Conservation (phyloP, 1,140 invertebrate genomes). For the Drosophila lacteicornis region DNA sequence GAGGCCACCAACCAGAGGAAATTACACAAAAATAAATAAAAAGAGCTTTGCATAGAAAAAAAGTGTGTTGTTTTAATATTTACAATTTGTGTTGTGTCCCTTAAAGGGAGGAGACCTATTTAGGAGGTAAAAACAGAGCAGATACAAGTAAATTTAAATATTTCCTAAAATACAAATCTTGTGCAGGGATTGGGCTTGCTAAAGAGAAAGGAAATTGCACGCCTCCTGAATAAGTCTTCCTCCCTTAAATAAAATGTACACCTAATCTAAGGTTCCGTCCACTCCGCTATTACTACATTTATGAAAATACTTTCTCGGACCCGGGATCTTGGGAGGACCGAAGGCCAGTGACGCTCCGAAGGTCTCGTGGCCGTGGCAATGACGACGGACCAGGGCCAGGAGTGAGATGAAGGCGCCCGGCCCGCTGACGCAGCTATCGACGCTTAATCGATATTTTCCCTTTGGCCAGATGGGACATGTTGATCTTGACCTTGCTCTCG, state of each 20-base stretch:
- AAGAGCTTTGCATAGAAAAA: slow-evolving; percentile 1
- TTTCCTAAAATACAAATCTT: not conserved
- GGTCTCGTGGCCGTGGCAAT: slow-evolving; percentile 6
- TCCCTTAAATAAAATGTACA: slow-evolving; percentile 30
- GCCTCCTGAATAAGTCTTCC: not conserved
- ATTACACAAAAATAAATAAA: not conserved
- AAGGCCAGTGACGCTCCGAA: slow-evolving; percentile 9
- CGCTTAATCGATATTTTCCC: slow-evolving; percentile 95
- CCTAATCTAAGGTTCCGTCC: slow-evolving; percentile 25
- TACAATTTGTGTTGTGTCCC: slow-evolving; percentile 12
- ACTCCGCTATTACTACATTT: slow-evolving; percentile 7
- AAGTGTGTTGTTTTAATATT: not conserved
- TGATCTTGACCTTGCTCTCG: slow-evolving; percentile 94
- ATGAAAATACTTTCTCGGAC: slow-evolving; percentile 12
- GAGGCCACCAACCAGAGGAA: not conserved
- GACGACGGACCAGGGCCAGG: slow-evolving; percentile 7
- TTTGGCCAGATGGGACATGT: slow-evolving; percentile 92
- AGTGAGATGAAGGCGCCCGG: slow-evolving; percentile 7
- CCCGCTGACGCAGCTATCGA: slow-evolving; percentile 83
- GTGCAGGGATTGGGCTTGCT: too few relatives aligned
- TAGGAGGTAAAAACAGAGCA: not conserved
- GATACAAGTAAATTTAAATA: not conserved
- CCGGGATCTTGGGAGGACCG: slow-evolving; percentile 10
- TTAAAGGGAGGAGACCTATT: not conserved
- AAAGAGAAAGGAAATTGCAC: not conserved